These are phyloP conservation scores for Tetranychus truncatus DNA, from an alignment of 2,888 invertebrate genomes.

Conservation along the genomic window DNA sequence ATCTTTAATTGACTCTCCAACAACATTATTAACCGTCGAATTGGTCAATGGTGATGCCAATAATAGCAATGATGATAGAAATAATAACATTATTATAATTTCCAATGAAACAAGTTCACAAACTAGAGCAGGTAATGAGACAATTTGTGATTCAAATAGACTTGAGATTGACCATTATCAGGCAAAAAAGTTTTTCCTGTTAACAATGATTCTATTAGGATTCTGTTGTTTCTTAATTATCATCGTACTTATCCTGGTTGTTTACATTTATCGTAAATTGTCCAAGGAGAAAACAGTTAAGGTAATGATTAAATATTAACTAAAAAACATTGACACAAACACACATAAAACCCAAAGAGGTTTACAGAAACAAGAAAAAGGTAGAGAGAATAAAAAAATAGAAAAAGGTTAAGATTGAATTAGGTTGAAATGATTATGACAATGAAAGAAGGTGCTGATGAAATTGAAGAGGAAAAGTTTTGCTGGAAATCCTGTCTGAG, in stretches of 20 bases:
- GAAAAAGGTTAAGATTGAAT: no score
- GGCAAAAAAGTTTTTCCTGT: not conserved
- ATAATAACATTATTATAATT: not conserved
- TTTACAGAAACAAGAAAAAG: no score
- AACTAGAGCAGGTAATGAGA: not conserved
- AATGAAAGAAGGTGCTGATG: no score
- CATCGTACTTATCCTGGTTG: not conserved
- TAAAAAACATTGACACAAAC: not conserved
- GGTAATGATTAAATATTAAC: not conserved
- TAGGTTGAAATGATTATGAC: no score
- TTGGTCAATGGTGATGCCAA: not conserved
- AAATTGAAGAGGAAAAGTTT: no score
- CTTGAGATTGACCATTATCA: not conserved
- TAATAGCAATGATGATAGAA: not conserved
- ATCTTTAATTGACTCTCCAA: not conserved
- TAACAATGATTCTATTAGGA: not conserved
- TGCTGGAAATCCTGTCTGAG: no score
- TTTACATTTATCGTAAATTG: not conserved
- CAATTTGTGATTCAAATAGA: slow-evolving; percentile 1
- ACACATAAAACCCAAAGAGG: no score
- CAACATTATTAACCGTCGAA: not conserved
- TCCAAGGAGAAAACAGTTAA: not conserved
- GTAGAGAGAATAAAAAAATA: no score
- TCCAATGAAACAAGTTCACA: not conserved
- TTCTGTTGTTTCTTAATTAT: not conserved